Base-by-base conservation (phyloP, 2,888 invertebrate genomes). In the Ptychoptera albimana region DNA sequence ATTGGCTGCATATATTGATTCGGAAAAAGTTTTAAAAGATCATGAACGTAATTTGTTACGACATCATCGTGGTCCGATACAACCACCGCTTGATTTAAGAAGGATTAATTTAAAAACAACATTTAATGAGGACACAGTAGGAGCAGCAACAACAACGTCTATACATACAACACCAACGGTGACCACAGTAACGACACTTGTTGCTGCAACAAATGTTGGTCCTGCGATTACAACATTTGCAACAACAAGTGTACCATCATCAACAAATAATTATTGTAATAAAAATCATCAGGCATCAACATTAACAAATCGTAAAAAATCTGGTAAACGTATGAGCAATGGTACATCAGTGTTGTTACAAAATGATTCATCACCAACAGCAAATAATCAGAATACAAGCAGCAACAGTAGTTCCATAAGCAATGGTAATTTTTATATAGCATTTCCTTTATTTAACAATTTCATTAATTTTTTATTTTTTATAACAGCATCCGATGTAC, bases 1-100 rank as follows among this genome's bases (percentile, higher is more conserved):
- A 46, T 71, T 79, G 31, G 74, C 78, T 32, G 77, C 82, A 1
- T 73, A 79, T 51, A 68, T 83, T 37, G 86, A 87, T 54, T 77
- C 82, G 0, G 78, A 82, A 53, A 70, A 79, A 39, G 76, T 82
- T 40, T 65, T 81, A 47, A 71, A 70, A 32, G 71, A 58, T 12
- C 64, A 66, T 44, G 50, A 55, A 2, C 55, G 55, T 3, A 54
- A 60, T 39, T 66, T 74, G 51, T 68, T 73, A 1, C 66, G 70
- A 32, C 72, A 70, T 39, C 72, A 70, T 39, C 66, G 62, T 48
- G 67, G 70, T 10, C 66, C 70, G 0, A 60, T 74, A 2, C 73
- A 76, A 53, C 72, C 75, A n/a, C 71, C 75, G 2, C 64, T 75
- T 45, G 77, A 79, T 61, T 67, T 79, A 45, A 66, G 77, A 42